phyloP scores from a whole-genome alignment of 2,797 vertebrate species.

The Eulemur rubriventer region DNA sequence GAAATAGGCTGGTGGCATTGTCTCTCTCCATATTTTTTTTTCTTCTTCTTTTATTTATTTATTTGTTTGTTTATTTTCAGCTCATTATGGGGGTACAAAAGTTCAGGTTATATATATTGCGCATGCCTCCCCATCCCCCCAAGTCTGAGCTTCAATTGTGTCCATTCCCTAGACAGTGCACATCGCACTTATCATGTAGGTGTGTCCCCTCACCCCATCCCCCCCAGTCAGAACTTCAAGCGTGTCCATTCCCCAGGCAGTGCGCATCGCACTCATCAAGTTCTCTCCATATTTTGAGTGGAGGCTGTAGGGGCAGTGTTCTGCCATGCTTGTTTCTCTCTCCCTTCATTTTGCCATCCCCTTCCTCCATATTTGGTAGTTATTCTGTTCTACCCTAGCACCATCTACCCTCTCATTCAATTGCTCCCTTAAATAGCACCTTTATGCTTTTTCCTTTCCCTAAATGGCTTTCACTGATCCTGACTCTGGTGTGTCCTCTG shows the following conservation, averaged over 20 bases:
- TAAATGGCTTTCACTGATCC: conserved; percentile 45
- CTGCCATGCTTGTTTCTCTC: not conserved
- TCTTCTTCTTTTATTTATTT: no score
- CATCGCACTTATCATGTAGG: no score
- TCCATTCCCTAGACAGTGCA: no score
- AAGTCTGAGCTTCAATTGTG: no score
- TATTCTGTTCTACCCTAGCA: not conserved
- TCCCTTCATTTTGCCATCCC: not conserved
- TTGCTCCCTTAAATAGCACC: conserved; percentile 50
- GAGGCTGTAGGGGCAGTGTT: not conserved
- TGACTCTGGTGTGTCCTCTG: not conserved
- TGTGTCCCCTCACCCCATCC: no score
- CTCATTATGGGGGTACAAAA: no score
- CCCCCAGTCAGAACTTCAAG: no score
- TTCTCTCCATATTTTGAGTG: not conserved
- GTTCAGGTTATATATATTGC: no score
- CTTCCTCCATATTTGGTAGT: not conserved
- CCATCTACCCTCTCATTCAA: conserved; percentile 23
- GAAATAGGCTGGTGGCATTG: not conserved
- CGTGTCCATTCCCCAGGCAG: no score
- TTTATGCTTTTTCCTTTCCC: conserved; percentile 61
- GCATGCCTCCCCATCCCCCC: no score
- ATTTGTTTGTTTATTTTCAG: no score
- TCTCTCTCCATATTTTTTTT: not conserved
- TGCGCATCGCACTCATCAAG: no score